Conservation (phyloP, 2,888 invertebrate species). For the Odontocolon sp. region DNA sequence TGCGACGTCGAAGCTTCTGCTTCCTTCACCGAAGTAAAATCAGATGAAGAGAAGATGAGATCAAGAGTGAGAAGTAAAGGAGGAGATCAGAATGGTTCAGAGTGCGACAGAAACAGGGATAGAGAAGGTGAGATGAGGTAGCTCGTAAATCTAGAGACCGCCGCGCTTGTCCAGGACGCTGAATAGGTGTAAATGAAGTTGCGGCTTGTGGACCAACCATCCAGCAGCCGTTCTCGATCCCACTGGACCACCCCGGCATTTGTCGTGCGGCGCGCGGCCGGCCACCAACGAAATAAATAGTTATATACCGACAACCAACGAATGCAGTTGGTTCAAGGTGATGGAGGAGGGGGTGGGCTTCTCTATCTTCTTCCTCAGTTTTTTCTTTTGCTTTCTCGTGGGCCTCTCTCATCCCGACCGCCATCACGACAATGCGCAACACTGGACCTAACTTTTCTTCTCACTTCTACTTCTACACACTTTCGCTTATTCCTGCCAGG, state of each 20-base stretch:
- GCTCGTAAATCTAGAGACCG: slow-evolving; percentile 76
- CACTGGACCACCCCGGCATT: slow-evolving; percentile 73
- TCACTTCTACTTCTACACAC: not conserved
- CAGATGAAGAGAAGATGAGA: slow-evolving; percentile 33
- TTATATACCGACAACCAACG: slow-evolving; percentile 44
- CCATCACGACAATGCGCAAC: slow-evolving; percentile 43
- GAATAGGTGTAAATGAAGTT: slow-evolving; percentile 81
- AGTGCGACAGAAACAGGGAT: slow-evolving; percentile 13
- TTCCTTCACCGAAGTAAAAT: not conserved
- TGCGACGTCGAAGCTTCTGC: slow-evolving; percentile 20
- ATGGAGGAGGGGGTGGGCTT: slow-evolving; percentile 37
- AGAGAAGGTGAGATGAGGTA: slow-evolving; percentile 66
- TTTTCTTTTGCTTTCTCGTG: not conserved
- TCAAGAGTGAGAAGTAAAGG: slow-evolving; percentile 50
- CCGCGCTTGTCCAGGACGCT: slow-evolving; percentile 67
- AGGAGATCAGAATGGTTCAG: slow-evolving; percentile 38
- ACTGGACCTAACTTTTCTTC: slow-evolving; percentile 47
- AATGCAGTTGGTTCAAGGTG: slow-evolving; percentile 16
- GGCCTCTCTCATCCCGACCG: not conserved
- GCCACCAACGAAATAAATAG: slow-evolving; percentile 62
- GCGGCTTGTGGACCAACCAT: slow-evolving; percentile 68
- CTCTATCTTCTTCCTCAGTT: slow-evolving; percentile 16
- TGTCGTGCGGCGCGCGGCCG: slow-evolving; percentile 60
- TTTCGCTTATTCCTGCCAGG: not conserved
- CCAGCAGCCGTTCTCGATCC: slow-evolving; percentile 46